These are phyloP conservation scores for Drosophila baimaii DNA, from an alignment of 1,140 invertebrate species.

Conservation along the genomic window DNA sequence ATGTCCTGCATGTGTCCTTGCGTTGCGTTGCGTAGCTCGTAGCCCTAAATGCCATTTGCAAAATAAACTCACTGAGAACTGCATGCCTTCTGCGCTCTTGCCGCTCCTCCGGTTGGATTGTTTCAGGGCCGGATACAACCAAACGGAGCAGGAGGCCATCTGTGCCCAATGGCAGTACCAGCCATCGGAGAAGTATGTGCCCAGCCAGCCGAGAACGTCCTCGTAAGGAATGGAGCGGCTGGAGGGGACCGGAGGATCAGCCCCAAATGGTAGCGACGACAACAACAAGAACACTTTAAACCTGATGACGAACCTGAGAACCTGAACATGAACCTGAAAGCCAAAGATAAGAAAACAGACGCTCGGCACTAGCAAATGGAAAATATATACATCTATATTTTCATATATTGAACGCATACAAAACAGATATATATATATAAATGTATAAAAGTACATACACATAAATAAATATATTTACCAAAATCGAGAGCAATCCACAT, in stretches of 20 bases:
- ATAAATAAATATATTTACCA: conserved; percentile 61
- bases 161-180: conserved; percentile 88
- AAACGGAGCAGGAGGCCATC: conserved; percentile 85
- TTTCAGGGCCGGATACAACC: conserved; percentile 86
- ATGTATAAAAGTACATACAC: conserved; percentile 28
- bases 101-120: conserved; percentile 5
- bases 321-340: conserved; percentile 32
- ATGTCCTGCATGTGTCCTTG: conserved; percentile 40
- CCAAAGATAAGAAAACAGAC: conserved; percentile 28
- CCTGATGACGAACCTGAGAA: conserved; percentile 25
- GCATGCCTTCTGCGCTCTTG: conserved; percentile 7
- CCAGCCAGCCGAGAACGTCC: conserved; percentile 75
- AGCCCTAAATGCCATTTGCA: conserved; percentile 1
- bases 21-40: neutral
- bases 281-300: neutral
- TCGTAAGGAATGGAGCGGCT: conserved; percentile 33
- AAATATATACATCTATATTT: conserved; percentile 64
- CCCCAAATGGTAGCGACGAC: neutral
- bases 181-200: conserved; percentile 87
- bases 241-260: neutral
- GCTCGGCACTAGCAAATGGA: conserved; percentile 30
- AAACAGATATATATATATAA: conserved; percentile 47
- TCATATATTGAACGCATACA: conserved; percentile 61
- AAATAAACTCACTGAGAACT: conserved; percentile 47
- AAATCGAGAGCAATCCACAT: conserved; percentile 40